Evolutionary conservation across 1,140 invertebrate genomes (phyloP).

Genomic region (Sycobia sp.): DNA sequence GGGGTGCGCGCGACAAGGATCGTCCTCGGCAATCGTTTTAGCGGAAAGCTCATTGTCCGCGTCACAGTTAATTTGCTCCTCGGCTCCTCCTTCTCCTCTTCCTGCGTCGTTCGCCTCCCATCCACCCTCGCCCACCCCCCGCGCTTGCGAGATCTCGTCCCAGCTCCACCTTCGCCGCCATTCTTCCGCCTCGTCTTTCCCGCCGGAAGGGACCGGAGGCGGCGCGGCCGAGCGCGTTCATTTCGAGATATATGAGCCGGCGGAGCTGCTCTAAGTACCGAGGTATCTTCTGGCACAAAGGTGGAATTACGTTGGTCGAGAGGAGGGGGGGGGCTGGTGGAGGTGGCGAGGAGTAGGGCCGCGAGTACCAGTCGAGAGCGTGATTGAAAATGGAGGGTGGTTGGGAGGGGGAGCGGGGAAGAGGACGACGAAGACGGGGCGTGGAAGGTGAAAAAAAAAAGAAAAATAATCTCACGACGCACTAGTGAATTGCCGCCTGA

Average conservation of each 20-base stretch:
- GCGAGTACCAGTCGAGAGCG: conserved; percentile 39
- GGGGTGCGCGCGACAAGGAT: too few relatives aligned
- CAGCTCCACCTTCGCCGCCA: too few relatives aligned
- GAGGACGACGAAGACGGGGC: too few relatives aligned
- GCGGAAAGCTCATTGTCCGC: conserved; percentile 43
- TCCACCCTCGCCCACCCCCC: too few relatives aligned
- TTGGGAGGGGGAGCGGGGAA: too few relatives aligned
- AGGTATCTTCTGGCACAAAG: conserved; percentile 43
- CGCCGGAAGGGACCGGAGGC: too few relatives aligned
- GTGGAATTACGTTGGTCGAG: conserved; percentile 44
- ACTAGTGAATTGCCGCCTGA: conserved; percentile 26
- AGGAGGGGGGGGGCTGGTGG: too few relatives aligned
- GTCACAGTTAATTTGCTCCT: conserved; percentile 50
- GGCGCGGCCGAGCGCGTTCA: conserved; percentile 29
- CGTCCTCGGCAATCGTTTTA: conserved; percentile 45
- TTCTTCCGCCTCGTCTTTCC: conserved; percentile 6
- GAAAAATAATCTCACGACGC: conserved; percentile 42
- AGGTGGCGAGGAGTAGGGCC: too few relatives aligned
- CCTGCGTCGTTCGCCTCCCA: background rate
- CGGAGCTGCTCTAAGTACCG: conserved; percentile 39
- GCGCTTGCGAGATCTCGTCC: background rate
- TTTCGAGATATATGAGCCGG: conserved; percentile 47
- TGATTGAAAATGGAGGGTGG: conserved; percentile 46
- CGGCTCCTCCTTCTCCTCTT: conserved; percentile 29
- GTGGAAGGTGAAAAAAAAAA: too few relatives aligned